Evolutionary conservation across 2,888 invertebrate genomes (phyloP), one percentile per base, ranked within the genome.

Genomic region (Ceraclea dissimilis): DNA sequence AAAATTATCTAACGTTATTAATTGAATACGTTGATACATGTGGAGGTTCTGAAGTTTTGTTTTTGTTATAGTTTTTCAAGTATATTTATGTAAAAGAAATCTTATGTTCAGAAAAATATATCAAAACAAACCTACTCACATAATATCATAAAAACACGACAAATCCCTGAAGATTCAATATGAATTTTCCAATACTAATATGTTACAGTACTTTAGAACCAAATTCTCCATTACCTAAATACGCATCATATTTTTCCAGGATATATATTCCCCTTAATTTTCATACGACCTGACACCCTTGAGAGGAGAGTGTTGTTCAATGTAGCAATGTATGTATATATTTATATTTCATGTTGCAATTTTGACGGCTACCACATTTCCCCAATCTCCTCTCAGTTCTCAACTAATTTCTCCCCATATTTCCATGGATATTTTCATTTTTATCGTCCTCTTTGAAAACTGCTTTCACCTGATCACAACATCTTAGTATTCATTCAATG

Each of bases 311-410:
- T 26, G 26, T 26, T 26, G 26, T 26, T 26, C 26, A 26, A 26
- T 47, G 49, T 26, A 18, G 53, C 59, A 57, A 57, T 56, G 61
- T 55, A 56, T n/a, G n/a, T n/a, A n/a, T n/a, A n/a, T 61, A 59
- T 61, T 61, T 60, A 61, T 61, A 58, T 58, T 61, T 60, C 61
- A 60, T 61, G 58, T 51, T 56, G 58, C 59, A 60, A 61, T 59
- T 59, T 26, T 26, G 26, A 26, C 26, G 4, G 26, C 5, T 26
- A 10, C 26, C 10, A 26, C n/a, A n/a, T n/a, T n/a, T n/a, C n/a
- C n/a, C n/a, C n/a, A n/a, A n/a, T n/a, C n/a, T n/a, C 53, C 51
- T 11, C 52, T 52, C 34, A 31, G 52, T 49, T 31, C 60, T 49
- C 18, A 57, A 51, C 60, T 58, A 60, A 62, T 60, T 61, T 59